phyloP scores from a whole-genome alignment of 2,888 invertebrate species.

The Cheilosia variabilis region DNA sequence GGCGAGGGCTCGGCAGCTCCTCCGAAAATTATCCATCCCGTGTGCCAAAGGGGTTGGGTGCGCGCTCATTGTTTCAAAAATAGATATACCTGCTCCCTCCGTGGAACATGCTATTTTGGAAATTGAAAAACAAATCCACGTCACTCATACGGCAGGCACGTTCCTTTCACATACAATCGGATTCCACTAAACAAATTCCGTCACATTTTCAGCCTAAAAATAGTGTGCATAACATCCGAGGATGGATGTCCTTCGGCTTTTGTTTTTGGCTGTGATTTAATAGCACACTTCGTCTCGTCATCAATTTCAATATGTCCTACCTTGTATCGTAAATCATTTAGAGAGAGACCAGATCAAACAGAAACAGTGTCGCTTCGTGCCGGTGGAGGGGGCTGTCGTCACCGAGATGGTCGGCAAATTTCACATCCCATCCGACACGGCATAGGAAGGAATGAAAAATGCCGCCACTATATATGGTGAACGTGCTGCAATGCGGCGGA shows the following conservation, averaged over 20 bases:
- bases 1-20: conserved; percentile 19
- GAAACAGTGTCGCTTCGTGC: conserved; percentile 17
- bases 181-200: conserved; percentile 4
- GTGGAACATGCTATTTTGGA: conserved; percentile 52
- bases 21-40: not conserved
- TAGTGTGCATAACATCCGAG: conserved; percentile 28
- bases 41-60: conserved; percentile 27
- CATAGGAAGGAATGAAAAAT: conserved; percentile 13
- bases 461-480: conserved; percentile 4
- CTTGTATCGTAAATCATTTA: conserved; percentile 67
- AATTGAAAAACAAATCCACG: conserved; percentile 73
- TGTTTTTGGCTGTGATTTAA: conserved; percentile 62
- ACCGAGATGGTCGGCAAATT: conserved; percentile 14
- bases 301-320: conserved; percentile 59
- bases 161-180: conserved; percentile 28
- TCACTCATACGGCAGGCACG: conserved; percentile 62
- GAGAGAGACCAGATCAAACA: conserved; percentile 52
- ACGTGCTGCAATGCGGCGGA: conserved; percentile 60
- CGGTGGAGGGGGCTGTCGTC: not conserved
- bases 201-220: conserved; percentile 28
- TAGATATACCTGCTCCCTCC: conserved; percentile 25
- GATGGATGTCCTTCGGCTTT: conserved; percentile 67
- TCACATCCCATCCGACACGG: conserved; percentile 35
- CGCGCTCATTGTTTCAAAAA: conserved; percentile 57
- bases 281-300: conserved; percentile 71